phyloP scores from a whole-genome alignment of 1,140 invertebrate genomes.

The Parasteatoda tepidariorum region DNA sequence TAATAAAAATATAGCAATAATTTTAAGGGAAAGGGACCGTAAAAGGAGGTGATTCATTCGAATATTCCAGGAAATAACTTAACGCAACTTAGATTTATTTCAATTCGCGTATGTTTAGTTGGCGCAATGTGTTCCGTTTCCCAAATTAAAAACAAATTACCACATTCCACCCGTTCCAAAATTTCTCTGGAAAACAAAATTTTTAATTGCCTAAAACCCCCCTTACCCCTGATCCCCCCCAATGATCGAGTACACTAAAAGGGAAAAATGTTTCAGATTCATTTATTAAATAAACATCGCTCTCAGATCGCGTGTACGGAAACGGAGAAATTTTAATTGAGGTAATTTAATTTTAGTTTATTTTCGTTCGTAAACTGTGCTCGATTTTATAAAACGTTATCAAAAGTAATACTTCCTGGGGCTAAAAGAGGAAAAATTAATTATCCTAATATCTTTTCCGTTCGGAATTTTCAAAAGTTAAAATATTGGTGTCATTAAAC shows the following conservation, averaged over 20 bases:
- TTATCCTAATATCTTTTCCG: conserved; percentile 34
- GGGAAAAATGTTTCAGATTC: conserved; percentile 20
- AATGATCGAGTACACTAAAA: not conserved
- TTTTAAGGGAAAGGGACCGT: too few relatives aligned
- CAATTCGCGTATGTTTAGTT: not conserved
- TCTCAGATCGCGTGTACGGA: not conserved
- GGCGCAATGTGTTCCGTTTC: not conserved
- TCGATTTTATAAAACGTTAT: conserved; percentile 17
- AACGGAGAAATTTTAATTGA: conserved; percentile 48
- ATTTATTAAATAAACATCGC: conserved; percentile 56
- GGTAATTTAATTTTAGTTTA: conserved; percentile 58
- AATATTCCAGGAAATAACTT: not conserved
- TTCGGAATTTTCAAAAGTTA: not conserved
- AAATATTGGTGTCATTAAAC: conserved; percentile 40
- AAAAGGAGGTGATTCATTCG: not conserved
- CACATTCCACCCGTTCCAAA: not conserved
- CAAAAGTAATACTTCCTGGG: not conserved
- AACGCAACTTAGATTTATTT: not conserved
- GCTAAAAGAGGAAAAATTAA: conserved; percentile 30
- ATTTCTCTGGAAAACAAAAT: conserved; percentile 12
- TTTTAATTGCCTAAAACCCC: conserved; percentile 49
- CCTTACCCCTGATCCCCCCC: too few relatives aligned
- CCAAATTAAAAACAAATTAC: not conserved
- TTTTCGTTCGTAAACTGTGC: not conserved
- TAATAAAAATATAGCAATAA: too few relatives aligned